Percentiles rank a stretch among this genome's conserved stretches.
phyloP scores from a whole-genome alignment of 2,797 vertebrate species.

The Poeciliopsis paucimaculata region DNA sequence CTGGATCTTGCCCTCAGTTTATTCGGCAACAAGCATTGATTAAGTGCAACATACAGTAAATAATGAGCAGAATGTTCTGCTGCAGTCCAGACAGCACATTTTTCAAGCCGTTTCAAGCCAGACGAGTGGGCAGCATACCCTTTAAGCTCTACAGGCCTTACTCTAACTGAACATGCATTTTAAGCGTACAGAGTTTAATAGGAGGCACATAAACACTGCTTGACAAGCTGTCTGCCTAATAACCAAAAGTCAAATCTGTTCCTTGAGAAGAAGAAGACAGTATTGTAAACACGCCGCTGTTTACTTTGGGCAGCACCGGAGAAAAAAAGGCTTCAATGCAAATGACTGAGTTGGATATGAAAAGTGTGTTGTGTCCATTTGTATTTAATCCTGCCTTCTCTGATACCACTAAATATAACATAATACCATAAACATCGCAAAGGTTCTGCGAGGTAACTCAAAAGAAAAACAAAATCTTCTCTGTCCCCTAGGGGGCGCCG shows the following conservation, averaged over 20 bases:
- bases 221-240: slow-evolving; percentile 16
- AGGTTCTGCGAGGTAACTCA: not conserved
- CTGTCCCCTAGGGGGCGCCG: not conserved
- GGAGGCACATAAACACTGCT: slow-evolving; percentile 19
- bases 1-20: slow-evolving; percentile 24
- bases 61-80: slow-evolving; percentile 19
- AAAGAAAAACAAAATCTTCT: too few species aligned
- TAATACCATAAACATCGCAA: not conserved
- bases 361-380: not conserved
- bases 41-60: slow-evolving; percentile 23
- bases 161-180: slow-evolving; percentile 5
- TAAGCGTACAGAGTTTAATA: slow-evolving; percentile 22
- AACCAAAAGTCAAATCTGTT: slow-evolving; percentile 1
- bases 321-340: not conserved
- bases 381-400: not conserved
- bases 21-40: slow-evolving; percentile 26
- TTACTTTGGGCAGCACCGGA: not conserved
- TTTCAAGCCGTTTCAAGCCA: slow-evolving; percentile 22
- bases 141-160: slow-evolving; percentile 17
- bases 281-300: not conserved
- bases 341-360: not conserved
- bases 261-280: not conserved
- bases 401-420: not conserved
- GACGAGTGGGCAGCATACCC: slow-evolving; percentile 32
- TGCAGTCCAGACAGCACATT: slow-evolving; percentile 11